Conservation (phyloP, 2,888 invertebrate species). For the Caenorhabditis parvicauda region DNA sequence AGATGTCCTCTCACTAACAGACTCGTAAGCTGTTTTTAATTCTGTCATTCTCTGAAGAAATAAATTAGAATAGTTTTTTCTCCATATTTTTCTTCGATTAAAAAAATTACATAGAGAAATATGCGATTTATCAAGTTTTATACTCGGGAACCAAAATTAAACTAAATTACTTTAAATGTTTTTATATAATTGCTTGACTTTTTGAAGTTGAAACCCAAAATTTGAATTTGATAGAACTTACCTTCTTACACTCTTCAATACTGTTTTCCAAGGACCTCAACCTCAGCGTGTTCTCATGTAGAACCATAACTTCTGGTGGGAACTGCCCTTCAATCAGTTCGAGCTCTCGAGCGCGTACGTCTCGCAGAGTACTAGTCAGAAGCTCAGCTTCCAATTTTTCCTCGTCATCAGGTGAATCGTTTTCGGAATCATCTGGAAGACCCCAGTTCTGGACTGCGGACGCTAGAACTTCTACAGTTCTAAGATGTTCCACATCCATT, state of each 20-base stretch:
- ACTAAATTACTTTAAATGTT: background rate
- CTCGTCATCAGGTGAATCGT: constrained; percentile 7
- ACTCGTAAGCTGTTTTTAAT: constrained; percentile 43
- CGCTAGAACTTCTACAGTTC: constrained; percentile 37
- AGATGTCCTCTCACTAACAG: constrained; percentile 56
- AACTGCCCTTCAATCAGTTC: constrained; percentile 15
- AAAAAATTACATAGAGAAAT: background rate
- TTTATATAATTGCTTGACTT: constrained; percentile 1
- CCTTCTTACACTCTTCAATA: background rate
- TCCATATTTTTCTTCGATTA: background rate
- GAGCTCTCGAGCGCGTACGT: constrained; percentile 18
- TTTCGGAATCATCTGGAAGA: constrained; percentile 18
- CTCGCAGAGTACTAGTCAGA: constrained; percentile 6
- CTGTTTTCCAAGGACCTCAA: background rate
- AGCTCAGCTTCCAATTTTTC: constrained; percentile 12
- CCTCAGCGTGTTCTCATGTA: background rate
- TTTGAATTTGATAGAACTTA: background rate
- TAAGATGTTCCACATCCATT: constrained; percentile 45
- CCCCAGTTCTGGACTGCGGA: constrained; percentile 28
- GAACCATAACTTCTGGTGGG: constrained; percentile 13
- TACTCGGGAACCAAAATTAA: constrained; percentile 22
- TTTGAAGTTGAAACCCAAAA: constrained; percentile 1
- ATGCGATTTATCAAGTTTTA: background rate
- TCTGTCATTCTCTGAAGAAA: constrained; percentile 49
- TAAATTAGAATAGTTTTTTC: too few relatives aligned